Evolutionary conservation across 2,888 invertebrate species (phyloP).

Genomic region (Metacarcinus magister): DNA sequence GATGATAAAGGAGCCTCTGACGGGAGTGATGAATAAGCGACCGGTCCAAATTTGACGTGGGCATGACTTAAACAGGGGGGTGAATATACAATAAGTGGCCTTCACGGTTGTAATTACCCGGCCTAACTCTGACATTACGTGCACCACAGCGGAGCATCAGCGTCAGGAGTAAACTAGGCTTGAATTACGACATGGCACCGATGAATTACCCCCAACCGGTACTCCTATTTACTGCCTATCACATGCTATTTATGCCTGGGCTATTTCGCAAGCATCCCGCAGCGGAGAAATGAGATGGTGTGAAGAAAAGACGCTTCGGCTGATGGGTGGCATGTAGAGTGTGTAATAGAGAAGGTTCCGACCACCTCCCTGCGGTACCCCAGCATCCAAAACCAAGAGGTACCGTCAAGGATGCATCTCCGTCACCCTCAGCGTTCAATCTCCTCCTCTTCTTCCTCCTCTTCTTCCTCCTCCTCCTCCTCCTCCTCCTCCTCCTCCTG

Average conservation of each 20-base stretch:
- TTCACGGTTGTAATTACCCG: slow-evolving; percentile 58
- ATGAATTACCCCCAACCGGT: slow-evolving; percentile 63
- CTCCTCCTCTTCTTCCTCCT: neutral
- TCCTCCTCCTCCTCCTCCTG: neutral
- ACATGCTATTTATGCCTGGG: slow-evolving; percentile 58
- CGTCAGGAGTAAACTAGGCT: slow-evolving; percentile 71
- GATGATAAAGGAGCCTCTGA: slow-evolving; percentile 62
- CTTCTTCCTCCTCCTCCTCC: neutral
- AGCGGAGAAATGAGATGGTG: slow-evolving; percentile 57
- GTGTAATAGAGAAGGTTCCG: slow-evolving; percentile 52
- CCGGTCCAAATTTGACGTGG: slow-evolving; percentile 69
- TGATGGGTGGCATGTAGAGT: slow-evolving; percentile 39
- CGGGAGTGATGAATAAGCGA: slow-evolving; percentile 60
- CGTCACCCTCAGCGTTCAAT: neutral
- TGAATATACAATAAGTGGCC: slow-evolving; percentile 69
- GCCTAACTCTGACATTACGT: slow-evolving; percentile 69
- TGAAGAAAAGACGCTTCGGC: slow-evolving; percentile 14
- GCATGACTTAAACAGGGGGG: slow-evolving; percentile 73
- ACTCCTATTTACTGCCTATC: slow-evolving; percentile 70
- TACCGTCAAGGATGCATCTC: neutral
- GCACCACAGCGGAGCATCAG: slow-evolving; percentile 64
- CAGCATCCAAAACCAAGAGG: neutral
- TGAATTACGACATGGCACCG: slow-evolving; percentile 67
- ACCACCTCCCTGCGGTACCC: slow-evolving; percentile 15
- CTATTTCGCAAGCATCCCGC: slow-evolving; percentile 66